Conservation (phyloP, 2,888 invertebrate genomes). For the Drosophila kambysellisi region DNA sequence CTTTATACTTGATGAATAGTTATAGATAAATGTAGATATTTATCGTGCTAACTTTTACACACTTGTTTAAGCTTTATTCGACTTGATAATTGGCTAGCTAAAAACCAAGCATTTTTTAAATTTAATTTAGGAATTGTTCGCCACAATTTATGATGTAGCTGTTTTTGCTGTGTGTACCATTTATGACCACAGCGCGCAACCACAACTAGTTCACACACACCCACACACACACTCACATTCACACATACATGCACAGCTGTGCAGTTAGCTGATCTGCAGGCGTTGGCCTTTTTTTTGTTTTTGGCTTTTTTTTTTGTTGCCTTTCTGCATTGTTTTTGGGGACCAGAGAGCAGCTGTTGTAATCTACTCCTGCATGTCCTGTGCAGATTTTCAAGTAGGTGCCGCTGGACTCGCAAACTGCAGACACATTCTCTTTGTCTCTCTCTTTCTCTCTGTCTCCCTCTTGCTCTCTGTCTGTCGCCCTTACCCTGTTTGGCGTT, state of each 20-base stretch:
- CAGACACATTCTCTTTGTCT: constrained; percentile 1
- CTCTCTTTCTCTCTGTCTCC: not conserved
- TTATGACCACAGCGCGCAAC: constrained; percentile 49
- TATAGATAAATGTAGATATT: not conserved
- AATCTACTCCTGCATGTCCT: constrained; percentile 39
- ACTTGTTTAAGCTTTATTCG: not conserved
- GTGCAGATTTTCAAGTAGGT: constrained; percentile 68
- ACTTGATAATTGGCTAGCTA: not conserved
- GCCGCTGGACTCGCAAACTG: constrained; percentile 43
- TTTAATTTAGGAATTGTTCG: not conserved
- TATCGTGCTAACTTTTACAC: not conserved
- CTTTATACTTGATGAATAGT: not conserved
- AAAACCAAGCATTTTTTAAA: not conserved
- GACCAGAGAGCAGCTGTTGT: constrained; percentile 70
- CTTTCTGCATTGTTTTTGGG: constrained; percentile 48
- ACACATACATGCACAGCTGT: constrained; percentile 23
- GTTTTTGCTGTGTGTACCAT: constrained; percentile 14
- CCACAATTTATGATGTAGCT: not conserved
- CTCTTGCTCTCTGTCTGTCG: not conserved
- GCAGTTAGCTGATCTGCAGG: constrained; percentile 31
- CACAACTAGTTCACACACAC: constrained; percentile 37
- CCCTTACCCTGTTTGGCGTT: constrained; percentile 40
- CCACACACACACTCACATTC: not conserved
- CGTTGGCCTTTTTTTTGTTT: constrained; percentile 29
- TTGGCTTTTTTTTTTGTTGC: constrained; percentile 5